Evolutionary conservation across 2,888 invertebrate genomes (phyloP), one percentile per base, ranked within the genome.

Genomic region (Drosophila aldrichi): DNA sequence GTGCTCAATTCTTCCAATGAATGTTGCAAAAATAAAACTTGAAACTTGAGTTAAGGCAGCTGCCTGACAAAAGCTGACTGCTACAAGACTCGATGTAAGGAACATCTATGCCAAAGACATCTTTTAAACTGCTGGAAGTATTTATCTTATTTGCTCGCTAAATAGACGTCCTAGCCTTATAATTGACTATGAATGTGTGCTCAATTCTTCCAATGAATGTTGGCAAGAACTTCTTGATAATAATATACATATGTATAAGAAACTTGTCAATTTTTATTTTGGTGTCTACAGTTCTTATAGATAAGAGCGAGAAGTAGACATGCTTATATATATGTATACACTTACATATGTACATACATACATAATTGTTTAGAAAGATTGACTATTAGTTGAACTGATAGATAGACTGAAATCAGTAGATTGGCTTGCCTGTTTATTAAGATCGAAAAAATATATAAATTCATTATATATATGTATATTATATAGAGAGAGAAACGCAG

Each of bases 241-340:
- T n/a, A n/a, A n/a, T n/a, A n/a, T n/a, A n/a, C n/a, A n/a, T 49
- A 49, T 2, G 2, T 49, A 49, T 18, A 34, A 49, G 49, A 49
- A 18, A 49, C 49, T 32, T 18, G 49, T 49, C 32, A 49, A 49
- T 34, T 49, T 49, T 20, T 25, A 44, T 16, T 49, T 48, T 32
- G 20, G 52, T 52, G 38, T 52, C 52, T 52, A 52, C 22, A 36
- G 36, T 22, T 52, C 16, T 52, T 22, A 22, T 16, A 52, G 52
- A 52, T 52, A 52, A 52, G 52, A 36, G 38, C 52, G 52, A 52
- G 22, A 52, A 14, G 20, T 52, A 34, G 25, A 20, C 51, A 36
- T 51, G 8, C 4, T 8, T 29, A 7, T 32, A 32, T 32, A 10
- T 10, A n/a, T 16, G 18, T 4, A 25, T 5, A 25, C 1, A 48